A percentile compares a stretch with the other conserved stretches of the same genome.
These are phyloP conservation scores for Neoarius graeffei DNA, from an alignment of 2,113 vertebrate species.

Conservation along the genomic window DNA sequence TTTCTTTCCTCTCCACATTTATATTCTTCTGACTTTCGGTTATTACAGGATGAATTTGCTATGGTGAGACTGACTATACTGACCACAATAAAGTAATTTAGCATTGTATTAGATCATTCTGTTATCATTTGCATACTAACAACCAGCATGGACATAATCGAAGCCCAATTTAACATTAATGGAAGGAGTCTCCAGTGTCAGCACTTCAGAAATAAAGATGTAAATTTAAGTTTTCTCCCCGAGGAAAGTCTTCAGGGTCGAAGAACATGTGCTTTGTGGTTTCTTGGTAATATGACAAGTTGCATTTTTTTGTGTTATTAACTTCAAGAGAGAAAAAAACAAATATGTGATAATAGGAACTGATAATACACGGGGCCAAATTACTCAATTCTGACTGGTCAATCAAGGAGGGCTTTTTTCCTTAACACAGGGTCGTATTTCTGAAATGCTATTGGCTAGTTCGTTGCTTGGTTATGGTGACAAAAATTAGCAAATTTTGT, in stretches of 20 bases:
- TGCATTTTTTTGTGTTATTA: too few species aligned
- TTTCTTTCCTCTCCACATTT: background rate
- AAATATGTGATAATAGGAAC: background rate
- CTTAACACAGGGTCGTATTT: too few species aligned
- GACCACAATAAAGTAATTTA: background rate
- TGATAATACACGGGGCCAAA: too few species aligned
- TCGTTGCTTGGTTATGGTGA: too few species aligned
- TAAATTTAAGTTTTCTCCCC: background rate
- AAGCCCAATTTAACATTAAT: background rate
- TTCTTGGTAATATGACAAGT: background rate
- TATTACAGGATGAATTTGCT: background rate
- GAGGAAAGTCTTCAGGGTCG: background rate
- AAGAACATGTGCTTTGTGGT: background rate
- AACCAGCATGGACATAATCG: background rate
- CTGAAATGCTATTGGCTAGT: too few species aligned
- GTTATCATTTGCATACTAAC: background rate
- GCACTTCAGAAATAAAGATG: background rate
- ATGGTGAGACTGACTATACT: background rate
- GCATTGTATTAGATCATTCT: background rate
- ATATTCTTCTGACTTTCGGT: background rate
- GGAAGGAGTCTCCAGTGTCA: background rate
- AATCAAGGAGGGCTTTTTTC: too few species aligned
- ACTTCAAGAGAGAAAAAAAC: background rate
- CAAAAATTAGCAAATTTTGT: too few species aligned
- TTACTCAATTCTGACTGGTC: too few species aligned